A percentile compares a stretch with the other conserved stretches of the same genome.
Evolutionary conservation across 2,888 invertebrate species (phyloP).

Genomic region (Linyphia triangularis): DNA sequence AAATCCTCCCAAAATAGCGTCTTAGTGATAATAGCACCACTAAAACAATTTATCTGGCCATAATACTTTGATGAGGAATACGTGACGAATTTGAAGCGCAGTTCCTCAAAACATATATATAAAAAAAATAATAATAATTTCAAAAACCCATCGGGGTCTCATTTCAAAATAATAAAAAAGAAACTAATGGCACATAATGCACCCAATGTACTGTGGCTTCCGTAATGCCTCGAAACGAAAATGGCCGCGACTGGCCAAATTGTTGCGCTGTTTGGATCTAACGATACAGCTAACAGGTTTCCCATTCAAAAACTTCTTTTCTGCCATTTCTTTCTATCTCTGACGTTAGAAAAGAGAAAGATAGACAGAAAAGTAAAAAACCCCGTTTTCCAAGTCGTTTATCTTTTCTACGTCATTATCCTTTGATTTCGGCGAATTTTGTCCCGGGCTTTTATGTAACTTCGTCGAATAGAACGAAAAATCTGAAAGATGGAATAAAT

Average conservation of each 20-base stretch:
- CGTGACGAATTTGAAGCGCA: slow-evolving; percentile 33
- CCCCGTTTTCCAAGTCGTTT: slow-evolving; percentile 67
- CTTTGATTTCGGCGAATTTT: slow-evolving; percentile 66
- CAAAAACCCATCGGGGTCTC: slow-evolving; percentile 24
- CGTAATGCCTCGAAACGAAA: slow-evolving; percentile 43
- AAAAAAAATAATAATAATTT: slow-evolving; percentile 1
- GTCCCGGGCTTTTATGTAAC: slow-evolving; percentile 52
- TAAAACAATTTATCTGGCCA: slow-evolving; percentile 14
- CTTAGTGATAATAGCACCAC: background rate
- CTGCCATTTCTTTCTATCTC: background rate
- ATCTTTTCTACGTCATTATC: slow-evolving; percentile 74
- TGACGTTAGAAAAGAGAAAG: slow-evolving; percentile 34
- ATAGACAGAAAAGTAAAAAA: slow-evolving; percentile 4
- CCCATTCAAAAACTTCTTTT: slow-evolving; percentile 52
- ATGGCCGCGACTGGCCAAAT: slow-evolving; percentile 46
- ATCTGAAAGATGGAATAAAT: slow-evolving; percentile 40
- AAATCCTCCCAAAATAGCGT: background rate
- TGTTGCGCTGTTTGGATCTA: slow-evolving; percentile 65
- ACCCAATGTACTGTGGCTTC: slow-evolving; percentile 60
- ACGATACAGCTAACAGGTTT: slow-evolving; percentile 74
- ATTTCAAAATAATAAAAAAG: slow-evolving; percentile 17
- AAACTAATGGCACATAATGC: slow-evolving; percentile 66
- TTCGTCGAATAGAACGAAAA: slow-evolving; percentile 27
- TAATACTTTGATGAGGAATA: slow-evolving; percentile 1
- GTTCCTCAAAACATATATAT: background rate